Percentiles rank a stretch among this genome's conserved stretches.
Evolutionary conservation across 2,888 invertebrate species (phyloP).

Genomic region (Drosophila anceps): DNA sequence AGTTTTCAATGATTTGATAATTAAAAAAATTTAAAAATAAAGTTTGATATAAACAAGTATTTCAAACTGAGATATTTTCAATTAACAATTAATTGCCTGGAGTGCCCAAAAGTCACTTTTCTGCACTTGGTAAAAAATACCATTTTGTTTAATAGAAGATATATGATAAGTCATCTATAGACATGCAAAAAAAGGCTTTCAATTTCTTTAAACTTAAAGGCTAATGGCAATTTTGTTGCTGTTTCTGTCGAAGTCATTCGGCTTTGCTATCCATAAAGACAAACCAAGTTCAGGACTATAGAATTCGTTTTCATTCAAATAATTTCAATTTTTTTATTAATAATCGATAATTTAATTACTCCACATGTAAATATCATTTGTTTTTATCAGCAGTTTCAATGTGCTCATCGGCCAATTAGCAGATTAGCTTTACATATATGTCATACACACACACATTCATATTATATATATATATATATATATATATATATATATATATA

Average conservation of each 20-base stretch:
- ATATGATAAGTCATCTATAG: neutral
- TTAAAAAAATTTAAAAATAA: neutral
- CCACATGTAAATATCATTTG: slow-evolving; percentile 75
- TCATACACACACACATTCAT: slow-evolving; percentile 7
- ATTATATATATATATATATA: neutral
- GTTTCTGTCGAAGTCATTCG: neutral
- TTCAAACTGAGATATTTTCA: neutral
- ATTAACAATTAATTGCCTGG: neutral
- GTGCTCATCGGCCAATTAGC: neutral
- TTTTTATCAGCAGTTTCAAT: slow-evolving; percentile 45
- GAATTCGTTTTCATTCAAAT: slow-evolving; percentile 60
- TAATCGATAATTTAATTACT: slow-evolving; percentile 76
- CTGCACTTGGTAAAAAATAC: neutral
- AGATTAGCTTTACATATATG: slow-evolving; percentile 9
- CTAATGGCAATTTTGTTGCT: neutral
- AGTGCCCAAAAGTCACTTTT: neutral
- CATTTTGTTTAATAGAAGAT: neutral
- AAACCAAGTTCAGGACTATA: neutral
- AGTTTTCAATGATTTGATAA: neutral
- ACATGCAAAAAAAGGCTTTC: neutral
- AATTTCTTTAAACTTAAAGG: too few species aligned
- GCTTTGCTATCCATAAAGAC: neutral
- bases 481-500: slow-evolving; percentile 20
- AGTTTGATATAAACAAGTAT: neutral
- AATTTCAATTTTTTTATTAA: slow-evolving; percentile 63